Evolutionary conservation across 2,888 invertebrate genomes (phyloP), one percentile per base, ranked within the genome.

Genomic region (Drosophila paracracens): DNA sequence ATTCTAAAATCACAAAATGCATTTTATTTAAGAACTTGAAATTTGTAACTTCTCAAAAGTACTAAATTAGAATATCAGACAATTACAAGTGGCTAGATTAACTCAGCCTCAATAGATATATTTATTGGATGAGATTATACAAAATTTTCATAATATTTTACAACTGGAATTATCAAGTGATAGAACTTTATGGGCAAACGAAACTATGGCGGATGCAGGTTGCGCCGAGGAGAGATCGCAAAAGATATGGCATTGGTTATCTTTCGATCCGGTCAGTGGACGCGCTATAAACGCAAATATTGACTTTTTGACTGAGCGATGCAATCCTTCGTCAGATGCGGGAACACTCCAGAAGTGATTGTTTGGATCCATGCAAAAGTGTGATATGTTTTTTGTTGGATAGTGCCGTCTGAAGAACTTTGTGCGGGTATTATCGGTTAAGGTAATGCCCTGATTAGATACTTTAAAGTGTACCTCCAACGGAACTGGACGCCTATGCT

Each of bases 221-320:
- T 96, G 96, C 89, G 97, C 97, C 0, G 97, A 96, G 91, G 98
- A 98, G 67, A 98, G 94, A 92, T 99, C 99, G 27, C 98, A 98
- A 94, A 99, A 99, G 76, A 99, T 95, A 94, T 99, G 99, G 94
- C 99, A 99, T 93, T 98, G 97, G 94, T 99, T 99, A 94, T 99
- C 98, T 18, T 95, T 95, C 76, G 95, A 95, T 74, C 96, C 96
- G 46, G 97, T 96, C 38, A 96, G 95, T 94, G 97, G 96, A 90
- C 97, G 95, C 36, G 99, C 98, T 80, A 99, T 98, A 94, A 99
- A 99, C 67, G 98, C 99, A 94, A 99, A 99, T 87, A 98, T 96
- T 77, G 97, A 95, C 91, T 90, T 91, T 10, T 89, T 86, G 0
- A 86, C 80, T 1, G 70, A 21, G 10, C 83, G 78, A 10, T 78